Conservation (phyloP, 2,888 invertebrate genomes). For the Therioaphis trifolii region DNA sequence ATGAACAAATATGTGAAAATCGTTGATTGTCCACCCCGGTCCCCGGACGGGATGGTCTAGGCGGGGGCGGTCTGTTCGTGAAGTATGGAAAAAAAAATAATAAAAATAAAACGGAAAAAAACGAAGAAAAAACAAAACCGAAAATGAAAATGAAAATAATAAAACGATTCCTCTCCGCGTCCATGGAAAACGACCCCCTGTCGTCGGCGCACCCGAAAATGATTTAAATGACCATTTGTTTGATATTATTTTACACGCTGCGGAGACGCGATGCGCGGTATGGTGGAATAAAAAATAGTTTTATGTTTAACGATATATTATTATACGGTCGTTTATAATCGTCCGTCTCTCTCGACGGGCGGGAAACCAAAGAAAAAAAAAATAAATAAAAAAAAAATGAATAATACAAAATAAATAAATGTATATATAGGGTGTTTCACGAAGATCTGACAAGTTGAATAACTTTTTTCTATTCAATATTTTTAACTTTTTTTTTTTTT, state of each 20-base stretch:
- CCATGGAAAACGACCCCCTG: neutral
- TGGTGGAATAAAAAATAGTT: neutral
- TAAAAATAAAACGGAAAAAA: too few relatives aligned
- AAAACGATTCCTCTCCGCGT: too few relatives aligned
- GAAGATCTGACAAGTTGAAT: too few relatives aligned
- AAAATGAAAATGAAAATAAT: too few relatives aligned
- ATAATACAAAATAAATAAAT: too few relatives aligned
- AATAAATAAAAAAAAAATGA: too few relatives aligned
- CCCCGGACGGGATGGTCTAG: too few relatives aligned
- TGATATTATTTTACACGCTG: neutral
- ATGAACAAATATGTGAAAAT: neutral
- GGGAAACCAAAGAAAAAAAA: too few relatives aligned
- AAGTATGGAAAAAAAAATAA: neutral
- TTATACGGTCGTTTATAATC: neutral
- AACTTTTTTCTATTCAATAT: too few relatives aligned
- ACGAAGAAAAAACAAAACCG: neutral
- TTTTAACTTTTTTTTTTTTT: too few relatives aligned
- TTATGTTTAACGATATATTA: neutral
- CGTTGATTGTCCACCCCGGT: neutral
- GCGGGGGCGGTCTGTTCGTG: constrained; percentile 4
- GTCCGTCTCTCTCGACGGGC: neutral
- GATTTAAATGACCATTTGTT: neutral
- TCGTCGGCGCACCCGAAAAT: neutral
- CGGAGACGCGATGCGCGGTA: neutral
- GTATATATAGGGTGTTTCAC: too few relatives aligned